Conservation (phyloP, 2,797 vertebrate genomes). For the Taeniopygia guttata region DNA sequence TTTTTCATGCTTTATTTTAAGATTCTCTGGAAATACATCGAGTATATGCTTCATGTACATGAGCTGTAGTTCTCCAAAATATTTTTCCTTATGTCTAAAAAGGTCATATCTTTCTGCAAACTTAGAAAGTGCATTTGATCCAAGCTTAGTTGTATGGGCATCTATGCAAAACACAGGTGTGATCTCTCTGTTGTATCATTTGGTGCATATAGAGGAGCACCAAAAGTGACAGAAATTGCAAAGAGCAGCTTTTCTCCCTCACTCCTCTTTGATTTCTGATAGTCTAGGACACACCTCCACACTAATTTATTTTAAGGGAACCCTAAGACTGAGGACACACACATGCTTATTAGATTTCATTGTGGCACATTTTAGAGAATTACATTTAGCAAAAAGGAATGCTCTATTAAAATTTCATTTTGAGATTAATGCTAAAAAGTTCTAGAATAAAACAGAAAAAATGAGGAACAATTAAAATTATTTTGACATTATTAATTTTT, state of each 20-base stretch:
- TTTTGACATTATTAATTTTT: background rate
- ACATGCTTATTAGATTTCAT: background rate
- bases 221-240: background rate
- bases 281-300: background rate
- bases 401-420: background rate
- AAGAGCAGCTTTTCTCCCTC: background rate
- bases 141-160: background rate
- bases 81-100: background rate
- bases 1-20: background rate
- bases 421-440: background rate
- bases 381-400: background rate
- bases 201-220: background rate
- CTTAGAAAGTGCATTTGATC: background rate
- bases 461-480: background rate
- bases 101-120: background rate
- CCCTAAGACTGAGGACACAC: background rate
- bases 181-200: background rate
- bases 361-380: background rate
- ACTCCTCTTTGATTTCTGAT: background rate
- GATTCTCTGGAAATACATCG: background rate
- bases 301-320: background rate
- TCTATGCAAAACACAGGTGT: background rate
- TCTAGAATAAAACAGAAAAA: background rate
- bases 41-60: background rate
- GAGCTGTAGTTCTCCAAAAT: background rate